Evolutionary conservation across 2,888 invertebrate genomes (phyloP).

Genomic region (Zele albiditarsus): DNA sequence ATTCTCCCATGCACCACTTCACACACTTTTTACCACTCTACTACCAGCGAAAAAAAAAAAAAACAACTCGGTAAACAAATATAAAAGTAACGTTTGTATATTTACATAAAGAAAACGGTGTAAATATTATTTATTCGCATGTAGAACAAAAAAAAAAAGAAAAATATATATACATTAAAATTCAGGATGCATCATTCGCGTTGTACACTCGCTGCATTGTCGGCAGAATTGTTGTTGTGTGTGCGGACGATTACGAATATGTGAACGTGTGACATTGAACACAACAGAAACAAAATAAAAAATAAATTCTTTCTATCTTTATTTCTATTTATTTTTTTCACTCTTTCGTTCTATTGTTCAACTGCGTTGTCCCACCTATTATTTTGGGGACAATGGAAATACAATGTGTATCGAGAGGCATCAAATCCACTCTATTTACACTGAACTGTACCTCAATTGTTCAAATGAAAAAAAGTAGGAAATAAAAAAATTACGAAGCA

Average conservation of each 20-base stretch:
- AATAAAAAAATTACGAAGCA: background rate
- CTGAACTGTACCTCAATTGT: background rate
- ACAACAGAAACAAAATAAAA: background rate
- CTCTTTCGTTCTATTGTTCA: constrained; percentile 6
- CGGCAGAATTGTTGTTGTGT: background rate
- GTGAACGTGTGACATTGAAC: background rate
- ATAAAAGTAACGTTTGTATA: background rate
- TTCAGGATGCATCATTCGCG: background rate
- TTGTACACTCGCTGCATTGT: background rate
- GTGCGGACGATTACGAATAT: background rate
- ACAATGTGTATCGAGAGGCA: background rate
- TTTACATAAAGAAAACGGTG: background rate
- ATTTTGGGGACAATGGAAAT: constrained; percentile 30
- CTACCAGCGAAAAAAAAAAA: background rate
- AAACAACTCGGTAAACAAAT: background rate
- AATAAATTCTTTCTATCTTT: background rate
- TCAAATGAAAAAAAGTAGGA: background rate
- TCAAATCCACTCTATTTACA: constrained; percentile 8
- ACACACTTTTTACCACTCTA: background rate
- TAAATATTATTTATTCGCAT: background rate
- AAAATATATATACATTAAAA: background rate
- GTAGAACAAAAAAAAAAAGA: background rate
- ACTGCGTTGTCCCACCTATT: constrained; percentile 12
- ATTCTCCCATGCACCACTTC: background rate
- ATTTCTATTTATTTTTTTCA: background rate